A percentile compares a stretch with the other conserved stretches of the same genome.
phyloP scores from a whole-genome alignment of 2,888 invertebrate species.

The Lepidocyrtoides sp. region DNA sequence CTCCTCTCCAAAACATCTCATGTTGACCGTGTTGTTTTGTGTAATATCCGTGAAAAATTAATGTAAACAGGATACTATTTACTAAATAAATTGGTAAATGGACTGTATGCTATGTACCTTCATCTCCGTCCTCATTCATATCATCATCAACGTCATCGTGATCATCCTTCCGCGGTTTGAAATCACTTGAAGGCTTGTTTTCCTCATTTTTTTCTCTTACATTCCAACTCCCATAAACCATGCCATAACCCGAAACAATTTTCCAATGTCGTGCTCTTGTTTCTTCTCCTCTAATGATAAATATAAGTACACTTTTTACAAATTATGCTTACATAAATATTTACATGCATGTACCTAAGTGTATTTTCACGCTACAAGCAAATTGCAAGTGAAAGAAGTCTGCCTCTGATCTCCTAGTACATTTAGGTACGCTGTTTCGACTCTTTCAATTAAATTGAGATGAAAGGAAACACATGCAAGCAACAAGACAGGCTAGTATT shows the following conservation, averaged over 20 bases:
- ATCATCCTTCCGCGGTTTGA: conserved; percentile 45
- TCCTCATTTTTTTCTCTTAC: background rate
- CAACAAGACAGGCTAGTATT: background rate
- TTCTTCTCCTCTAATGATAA: conserved; percentile 30
- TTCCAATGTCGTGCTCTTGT: conserved; percentile 56
- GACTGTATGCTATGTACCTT: conserved; percentile 44
- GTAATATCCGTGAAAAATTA: conserved; percentile 34
- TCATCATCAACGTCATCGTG: conserved; percentile 28
- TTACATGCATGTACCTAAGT: background rate
- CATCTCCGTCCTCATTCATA: conserved; percentile 8
- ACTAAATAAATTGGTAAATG: conserved; percentile 1
- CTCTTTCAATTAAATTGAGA: background rate
- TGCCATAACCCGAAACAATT: conserved; percentile 36
- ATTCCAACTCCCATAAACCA: background rate
- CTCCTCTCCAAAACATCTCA: background rate
- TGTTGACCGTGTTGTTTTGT: conserved; percentile 16
- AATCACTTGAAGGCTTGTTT: conserved; percentile 45
- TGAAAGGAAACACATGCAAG: background rate
- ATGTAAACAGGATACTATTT: background rate
- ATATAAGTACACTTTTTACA: background rate
- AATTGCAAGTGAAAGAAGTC: conserved; percentile 28
- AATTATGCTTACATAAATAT: background rate
- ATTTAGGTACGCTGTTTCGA: background rate
- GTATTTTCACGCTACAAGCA: conserved; percentile 31
- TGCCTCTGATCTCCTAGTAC: background rate